Conservation (phyloP, 2,113 vertebrate species). For the Bubalus kerabau region DNA sequence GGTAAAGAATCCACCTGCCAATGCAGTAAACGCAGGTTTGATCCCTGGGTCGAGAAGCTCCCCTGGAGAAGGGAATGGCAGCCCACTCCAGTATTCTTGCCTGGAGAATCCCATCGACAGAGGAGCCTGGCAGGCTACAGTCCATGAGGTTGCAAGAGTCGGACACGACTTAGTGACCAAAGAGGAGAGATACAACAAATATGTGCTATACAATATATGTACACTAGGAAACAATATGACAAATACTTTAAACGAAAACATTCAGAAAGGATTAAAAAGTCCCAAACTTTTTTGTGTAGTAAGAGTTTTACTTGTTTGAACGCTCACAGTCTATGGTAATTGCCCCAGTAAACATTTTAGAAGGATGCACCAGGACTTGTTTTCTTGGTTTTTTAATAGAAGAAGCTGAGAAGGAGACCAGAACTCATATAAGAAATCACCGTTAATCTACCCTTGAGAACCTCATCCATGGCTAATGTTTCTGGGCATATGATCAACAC, state of each 20-base stretch:
- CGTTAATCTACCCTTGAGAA: background rate
- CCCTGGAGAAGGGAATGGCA: background rate
- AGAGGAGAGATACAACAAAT: background rate
- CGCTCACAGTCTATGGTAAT: background rate
- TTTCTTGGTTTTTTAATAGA: background rate
- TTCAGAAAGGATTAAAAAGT: slow-evolving; percentile 25
- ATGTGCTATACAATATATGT: background rate
- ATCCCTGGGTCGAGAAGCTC: background rate
- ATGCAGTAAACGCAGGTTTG: background rate
- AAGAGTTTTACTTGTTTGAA: slow-evolving; percentile 6
- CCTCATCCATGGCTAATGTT: background rate
- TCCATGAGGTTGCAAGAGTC: background rate
- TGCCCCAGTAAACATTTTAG: background rate
- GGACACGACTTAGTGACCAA: background rate
- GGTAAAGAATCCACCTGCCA: background rate
- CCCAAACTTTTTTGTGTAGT: background rate
- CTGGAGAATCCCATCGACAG: background rate
- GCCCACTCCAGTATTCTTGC: background rate
- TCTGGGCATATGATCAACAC: background rate
- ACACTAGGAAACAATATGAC: background rate
- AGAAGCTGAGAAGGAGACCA: background rate
- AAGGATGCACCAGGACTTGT: background rate
- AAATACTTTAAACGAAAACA: slow-evolving; percentile 27
- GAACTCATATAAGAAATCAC: background rate
- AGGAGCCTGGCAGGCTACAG: background rate